Evolutionary conservation across 2,113 vertebrate genomes (phyloP).

Genomic region (Diphyllodes magnificus): DNA sequence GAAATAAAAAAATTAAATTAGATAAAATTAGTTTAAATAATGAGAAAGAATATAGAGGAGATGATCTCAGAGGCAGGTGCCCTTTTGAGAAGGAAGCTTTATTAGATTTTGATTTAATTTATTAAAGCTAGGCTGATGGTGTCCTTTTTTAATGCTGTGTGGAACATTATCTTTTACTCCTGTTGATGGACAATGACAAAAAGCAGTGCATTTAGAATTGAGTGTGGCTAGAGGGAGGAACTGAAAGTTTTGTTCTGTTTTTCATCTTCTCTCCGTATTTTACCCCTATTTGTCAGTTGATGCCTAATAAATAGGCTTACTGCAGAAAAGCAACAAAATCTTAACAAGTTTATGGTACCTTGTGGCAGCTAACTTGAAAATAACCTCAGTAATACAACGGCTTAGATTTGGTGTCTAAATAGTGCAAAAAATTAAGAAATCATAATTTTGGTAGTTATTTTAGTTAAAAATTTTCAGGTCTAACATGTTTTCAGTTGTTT

Average conservation of each 20-base stretch:
- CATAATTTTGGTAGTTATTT: neutral
- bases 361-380: neutral
- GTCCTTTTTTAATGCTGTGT: slow-evolving; percentile 30
- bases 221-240: neutral
- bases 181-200: slow-evolving; percentile 4
- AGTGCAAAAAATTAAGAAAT: neutral
- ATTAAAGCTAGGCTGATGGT: slow-evolving; percentile 12
- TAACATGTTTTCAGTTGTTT: neutral
- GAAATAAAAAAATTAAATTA: slow-evolving; percentile 55
- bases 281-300: neutral
- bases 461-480: neutral
- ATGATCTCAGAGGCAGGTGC: slow-evolving; percentile 58
- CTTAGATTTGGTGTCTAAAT: neutral
- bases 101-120: slow-evolving; percentile 54
- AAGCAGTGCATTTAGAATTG: neutral
- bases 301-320: neutral
- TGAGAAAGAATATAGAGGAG: slow-evolving; percentile 43
- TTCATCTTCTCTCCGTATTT: neutral
- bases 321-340: neutral
- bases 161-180: slow-evolving; percentile 12
- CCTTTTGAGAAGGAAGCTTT: slow-evolving; percentile 52
- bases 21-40: slow-evolving; percentile 56
- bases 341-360: neutral
- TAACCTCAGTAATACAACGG: neutral
- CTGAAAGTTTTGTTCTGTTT: neutral